Evolutionary conservation across 2,888 invertebrate genomes (phyloP).

Genomic region (Diploptera punctata): DNA sequence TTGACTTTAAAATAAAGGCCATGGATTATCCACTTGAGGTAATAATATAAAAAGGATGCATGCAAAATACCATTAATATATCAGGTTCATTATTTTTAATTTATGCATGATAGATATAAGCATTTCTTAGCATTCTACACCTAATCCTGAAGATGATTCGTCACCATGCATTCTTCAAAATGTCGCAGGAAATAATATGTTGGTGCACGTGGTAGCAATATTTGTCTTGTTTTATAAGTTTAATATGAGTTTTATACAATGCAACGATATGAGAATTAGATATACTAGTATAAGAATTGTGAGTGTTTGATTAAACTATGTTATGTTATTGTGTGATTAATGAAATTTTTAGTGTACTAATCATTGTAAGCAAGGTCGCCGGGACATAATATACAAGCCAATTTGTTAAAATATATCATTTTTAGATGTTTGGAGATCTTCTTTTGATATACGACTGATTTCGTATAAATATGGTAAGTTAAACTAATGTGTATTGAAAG

Average conservation of each 20-base stretch:
- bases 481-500: too few relatives aligned
- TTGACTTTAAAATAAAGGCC: slow-evolving; percentile 41
- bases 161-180: slow-evolving; percentile 36
- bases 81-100: background rate
- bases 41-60: slow-evolving; percentile 16
- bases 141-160: slow-evolving; percentile 30
- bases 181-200: slow-evolving; percentile 32
- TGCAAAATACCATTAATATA: background rate
- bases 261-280: too few relatives aligned
- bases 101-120: background rate
- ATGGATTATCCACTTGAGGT: slow-evolving; percentile 44
- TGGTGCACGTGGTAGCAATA: slow-evolving; percentile 32
- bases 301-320: too few relatives aligned
- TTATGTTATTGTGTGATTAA: too few relatives aligned
- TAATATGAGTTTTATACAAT: background rate
- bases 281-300: too few relatives aligned
- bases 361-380: background rate
- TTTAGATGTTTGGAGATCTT: background rate
- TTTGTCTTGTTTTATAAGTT: background rate
- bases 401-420: background rate
- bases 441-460: too few relatives aligned
- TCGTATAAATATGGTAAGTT: too few relatives aligned
- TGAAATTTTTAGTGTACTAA: too few relatives aligned
- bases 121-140: background rate
- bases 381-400: background rate